phyloP scores from a whole-genome alignment of 2,113 vertebrate genomes.

The Tichodroma muraria region DNA sequence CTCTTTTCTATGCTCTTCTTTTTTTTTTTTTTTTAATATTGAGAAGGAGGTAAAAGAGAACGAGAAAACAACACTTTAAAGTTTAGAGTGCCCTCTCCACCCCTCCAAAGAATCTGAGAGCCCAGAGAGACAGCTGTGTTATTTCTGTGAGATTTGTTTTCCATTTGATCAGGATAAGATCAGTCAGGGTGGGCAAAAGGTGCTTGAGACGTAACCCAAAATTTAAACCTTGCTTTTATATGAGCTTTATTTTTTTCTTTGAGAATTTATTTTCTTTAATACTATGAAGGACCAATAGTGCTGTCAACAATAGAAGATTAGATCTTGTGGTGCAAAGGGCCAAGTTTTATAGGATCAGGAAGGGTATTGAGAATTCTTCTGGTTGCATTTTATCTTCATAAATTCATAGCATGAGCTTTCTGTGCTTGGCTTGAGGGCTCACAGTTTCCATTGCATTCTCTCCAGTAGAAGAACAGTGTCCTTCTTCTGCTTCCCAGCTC shows the following conservation, averaged over 20 bases:
- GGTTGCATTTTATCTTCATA: not conserved
- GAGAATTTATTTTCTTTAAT: slow-evolving; percentile 32
- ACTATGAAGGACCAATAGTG: not conserved
- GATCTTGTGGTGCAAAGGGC: not conserved
- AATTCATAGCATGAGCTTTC: not conserved
- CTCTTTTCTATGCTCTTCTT: not conserved
- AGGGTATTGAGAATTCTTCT: not conserved
- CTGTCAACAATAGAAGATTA: slow-evolving; percentile 5
- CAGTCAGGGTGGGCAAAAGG: slow-evolving; percentile 18
- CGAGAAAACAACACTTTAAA: not conserved
- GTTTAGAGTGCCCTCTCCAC: not conserved
- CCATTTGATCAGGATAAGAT: slow-evolving; percentile 36
- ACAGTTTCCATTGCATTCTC: not conserved
- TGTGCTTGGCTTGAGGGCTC: not conserved
- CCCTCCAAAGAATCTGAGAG: not conserved
- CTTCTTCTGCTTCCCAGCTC: not conserved
- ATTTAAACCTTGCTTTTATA: slow-evolving; percentile 31
- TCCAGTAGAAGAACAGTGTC: not conserved
- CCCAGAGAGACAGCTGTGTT: not conserved
- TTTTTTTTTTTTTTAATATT: not conserved
- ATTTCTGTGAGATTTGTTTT: slow-evolving; percentile 36
- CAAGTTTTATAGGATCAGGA: not conserved
- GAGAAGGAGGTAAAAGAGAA: not conserved
- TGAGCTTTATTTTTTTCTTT: not conserved
- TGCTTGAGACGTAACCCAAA: slow-evolving; percentile 25